A percentile compares a stretch with the other conserved stretches of the same genome.
Evolutionary conservation across 2,888 invertebrate species (phyloP).

Genomic region (Noctua comes): DNA sequence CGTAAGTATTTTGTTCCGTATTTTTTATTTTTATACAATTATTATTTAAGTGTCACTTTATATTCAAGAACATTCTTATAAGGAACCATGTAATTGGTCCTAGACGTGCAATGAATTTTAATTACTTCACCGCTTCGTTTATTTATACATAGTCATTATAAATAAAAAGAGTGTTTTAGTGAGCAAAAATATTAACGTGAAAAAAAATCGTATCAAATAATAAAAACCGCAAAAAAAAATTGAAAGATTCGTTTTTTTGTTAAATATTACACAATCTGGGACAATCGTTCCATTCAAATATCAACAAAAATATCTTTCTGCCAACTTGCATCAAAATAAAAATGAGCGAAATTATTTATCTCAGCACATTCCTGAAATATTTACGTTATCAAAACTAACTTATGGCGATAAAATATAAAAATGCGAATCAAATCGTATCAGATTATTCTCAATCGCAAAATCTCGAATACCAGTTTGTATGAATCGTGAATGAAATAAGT

Average conservation of each 20-base stretch:
- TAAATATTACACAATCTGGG: no score
- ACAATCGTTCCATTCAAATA: neutral
- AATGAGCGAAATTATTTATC: neutral
- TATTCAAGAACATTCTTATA: conserved; percentile 26
- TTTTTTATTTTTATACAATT: conserved; percentile 39
- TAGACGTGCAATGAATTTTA: conserved; percentile 30
- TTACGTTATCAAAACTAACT: conserved; percentile 21
- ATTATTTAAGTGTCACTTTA: conserved; percentile 29
- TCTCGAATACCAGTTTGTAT: neutral
- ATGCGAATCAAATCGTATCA: conserved; percentile 41
- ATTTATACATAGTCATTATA: no score
- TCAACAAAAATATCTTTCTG: neutral
- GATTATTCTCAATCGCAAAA: conserved; percentile 24
- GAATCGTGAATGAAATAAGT: neutral
- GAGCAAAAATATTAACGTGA: no score
- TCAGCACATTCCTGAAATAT: conserved; percentile 25
- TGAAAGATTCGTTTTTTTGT: no score
- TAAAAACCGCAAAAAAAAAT: neutral
- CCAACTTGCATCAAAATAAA: neutral
- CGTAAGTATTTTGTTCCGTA: conserved; percentile 49
- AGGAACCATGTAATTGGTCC: conserved; percentile 37
- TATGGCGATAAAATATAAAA: conserved; percentile 43
- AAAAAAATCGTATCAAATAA: neutral
- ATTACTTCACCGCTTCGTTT: conserved; percentile 8
- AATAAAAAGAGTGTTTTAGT: no score